These are phyloP conservation scores for Alviniconcha strummeri DNA, from an alignment of 2,888 invertebrate genomes.

Conservation along the genomic window DNA sequence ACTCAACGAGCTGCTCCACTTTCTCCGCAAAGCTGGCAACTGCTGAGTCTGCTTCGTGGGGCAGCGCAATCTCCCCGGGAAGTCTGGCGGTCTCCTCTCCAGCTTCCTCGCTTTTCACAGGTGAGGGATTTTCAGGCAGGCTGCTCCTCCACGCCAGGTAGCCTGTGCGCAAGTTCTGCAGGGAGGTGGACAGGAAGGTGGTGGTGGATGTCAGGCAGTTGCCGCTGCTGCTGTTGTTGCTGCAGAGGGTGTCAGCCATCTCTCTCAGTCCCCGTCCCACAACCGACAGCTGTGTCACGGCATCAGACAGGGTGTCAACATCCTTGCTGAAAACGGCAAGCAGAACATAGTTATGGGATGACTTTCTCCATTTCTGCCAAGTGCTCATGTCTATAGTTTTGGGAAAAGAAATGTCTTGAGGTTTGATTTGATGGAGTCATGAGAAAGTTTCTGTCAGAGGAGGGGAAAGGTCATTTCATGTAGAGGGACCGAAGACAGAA, in stretches of 20 bases:
- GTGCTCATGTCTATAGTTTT: background rate
- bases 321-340: conserved; percentile 6
- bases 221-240: background rate
- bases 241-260: background rate
- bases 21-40: conserved; percentile 43
- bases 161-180: background rate
- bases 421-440: no score
- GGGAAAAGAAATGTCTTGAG: no score
- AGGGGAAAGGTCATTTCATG: no score
- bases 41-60: background rate
- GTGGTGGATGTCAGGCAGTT: conserved; percentile 28
- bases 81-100: background rate
- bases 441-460: no score
- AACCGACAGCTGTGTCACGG: background rate
- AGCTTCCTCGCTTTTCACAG: background rate
- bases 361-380: no score
- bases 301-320: background rate
- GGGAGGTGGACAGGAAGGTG: conserved; percentile 15
- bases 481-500: no score
- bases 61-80: no score
- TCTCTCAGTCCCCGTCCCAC: conserved; percentile 16
- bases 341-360: background rate
- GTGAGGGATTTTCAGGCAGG: background rate
- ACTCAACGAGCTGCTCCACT: conserved; percentile 76
- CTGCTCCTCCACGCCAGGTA: conserved; percentile 28